These are phyloP conservation scores for Chionodraco myersi DNA, from an alignment of 2,113 vertebrate species.

Conservation along the genomic window DNA sequence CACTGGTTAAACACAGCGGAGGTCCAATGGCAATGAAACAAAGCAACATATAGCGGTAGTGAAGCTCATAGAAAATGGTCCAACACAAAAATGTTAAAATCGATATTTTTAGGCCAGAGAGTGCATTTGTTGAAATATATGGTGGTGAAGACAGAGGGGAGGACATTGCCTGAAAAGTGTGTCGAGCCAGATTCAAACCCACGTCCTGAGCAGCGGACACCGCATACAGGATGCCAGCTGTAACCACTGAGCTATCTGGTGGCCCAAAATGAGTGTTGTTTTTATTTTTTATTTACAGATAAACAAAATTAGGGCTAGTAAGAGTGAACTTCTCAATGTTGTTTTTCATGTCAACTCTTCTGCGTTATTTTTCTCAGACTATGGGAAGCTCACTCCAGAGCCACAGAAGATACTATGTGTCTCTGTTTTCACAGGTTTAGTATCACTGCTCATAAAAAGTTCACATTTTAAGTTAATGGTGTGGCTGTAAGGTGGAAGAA, in stretches of 20 bases:
- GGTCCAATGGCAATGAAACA: neutral
- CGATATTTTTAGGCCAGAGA: neutral
- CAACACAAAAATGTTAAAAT: neutral
- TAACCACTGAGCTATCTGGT: no score
- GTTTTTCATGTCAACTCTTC: neutral
- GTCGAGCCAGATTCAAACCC: no score
- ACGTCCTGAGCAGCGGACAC: no score
- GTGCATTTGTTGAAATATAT: no score
- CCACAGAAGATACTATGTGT: neutral
- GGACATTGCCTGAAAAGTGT: no score
- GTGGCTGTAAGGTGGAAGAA: neutral
- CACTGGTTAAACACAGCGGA: neutral
- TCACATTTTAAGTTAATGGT: neutral
- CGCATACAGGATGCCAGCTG: no score
- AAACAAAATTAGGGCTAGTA: neutral
- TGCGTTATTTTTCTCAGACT: constrained; percentile 2
- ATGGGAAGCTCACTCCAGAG: neutral
- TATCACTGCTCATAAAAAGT: neutral
- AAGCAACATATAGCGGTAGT: neutral
- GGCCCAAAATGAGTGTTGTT: neutral
- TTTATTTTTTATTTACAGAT: neutral
- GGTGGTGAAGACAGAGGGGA: no score
- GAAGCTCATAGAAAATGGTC: neutral
- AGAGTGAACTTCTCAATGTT: neutral
- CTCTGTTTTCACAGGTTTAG: neutral